These are phyloP conservation scores for Papilio aristodemus DNA, from an alignment of 1,140 invertebrate species.

Conservation along the genomic window DNA sequence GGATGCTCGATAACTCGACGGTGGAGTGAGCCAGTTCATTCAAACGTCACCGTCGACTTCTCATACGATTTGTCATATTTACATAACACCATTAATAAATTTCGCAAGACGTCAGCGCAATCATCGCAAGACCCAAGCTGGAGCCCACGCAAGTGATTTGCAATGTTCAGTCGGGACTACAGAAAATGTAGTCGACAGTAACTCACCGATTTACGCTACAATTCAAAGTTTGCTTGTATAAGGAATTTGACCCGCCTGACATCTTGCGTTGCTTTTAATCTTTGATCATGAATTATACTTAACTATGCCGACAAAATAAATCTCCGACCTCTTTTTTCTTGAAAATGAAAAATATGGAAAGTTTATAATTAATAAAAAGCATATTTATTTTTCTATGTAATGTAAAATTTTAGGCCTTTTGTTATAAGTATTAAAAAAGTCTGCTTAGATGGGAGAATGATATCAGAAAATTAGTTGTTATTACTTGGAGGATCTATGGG, in stretches of 20 bases:
- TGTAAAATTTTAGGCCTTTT: too few relatives aligned
- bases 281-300: background rate
- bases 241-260: background rate
- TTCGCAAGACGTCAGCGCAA: constrained; percentile 61
- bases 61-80: constrained; percentile 61
- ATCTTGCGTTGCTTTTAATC: background rate
- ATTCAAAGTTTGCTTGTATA: constrained; percentile 9
- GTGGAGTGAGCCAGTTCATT: constrained; percentile 37
- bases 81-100: constrained; percentile 65
- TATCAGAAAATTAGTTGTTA: too few relatives aligned
- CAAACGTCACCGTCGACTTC: constrained; percentile 37
- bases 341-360: too few relatives aligned
- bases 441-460: too few relatives aligned
- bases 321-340: too few relatives aligned
- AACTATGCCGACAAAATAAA: background rate
- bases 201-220: constrained; percentile 18
- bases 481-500: too few relatives aligned
- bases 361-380: too few relatives aligned
- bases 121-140: constrained; percentile 53
- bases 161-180: constrained; percentile 52
- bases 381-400: too few relatives aligned
- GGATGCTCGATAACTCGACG: constrained; percentile 23
- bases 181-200: constrained; percentile 41
- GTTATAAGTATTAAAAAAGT: too few relatives aligned
- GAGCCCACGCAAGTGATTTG: constrained; percentile 74